Evolutionary conservation across 2,113 vertebrate genomes (phyloP).

Genomic region (Catharus fuscescens): DNA sequence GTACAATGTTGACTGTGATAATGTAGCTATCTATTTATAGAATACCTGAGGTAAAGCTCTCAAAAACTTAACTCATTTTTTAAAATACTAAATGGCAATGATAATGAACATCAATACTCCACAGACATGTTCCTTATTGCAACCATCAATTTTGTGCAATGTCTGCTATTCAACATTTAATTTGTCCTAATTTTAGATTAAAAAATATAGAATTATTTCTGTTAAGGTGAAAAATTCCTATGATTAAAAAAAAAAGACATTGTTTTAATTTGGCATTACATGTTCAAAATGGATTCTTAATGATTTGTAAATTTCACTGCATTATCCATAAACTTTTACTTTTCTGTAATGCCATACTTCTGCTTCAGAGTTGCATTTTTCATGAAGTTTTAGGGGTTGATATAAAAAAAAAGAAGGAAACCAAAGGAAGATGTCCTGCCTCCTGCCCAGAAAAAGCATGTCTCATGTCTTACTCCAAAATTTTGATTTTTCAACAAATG

Average conservation of each 20-base stretch:
- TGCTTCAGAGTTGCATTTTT: background rate
- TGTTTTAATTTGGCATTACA: background rate
- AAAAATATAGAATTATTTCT: background rate
- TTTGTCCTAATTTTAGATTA: background rate
- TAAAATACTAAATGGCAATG: background rate
- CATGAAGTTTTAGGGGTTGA: background rate
- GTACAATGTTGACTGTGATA: background rate
- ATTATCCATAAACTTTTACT: background rate
- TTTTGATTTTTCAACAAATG: background rate
- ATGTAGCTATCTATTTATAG: background rate
- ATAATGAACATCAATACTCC: background rate
- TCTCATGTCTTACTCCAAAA: background rate
- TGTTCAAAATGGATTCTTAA: background rate
- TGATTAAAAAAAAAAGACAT: background rate
- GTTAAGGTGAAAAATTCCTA: background rate
- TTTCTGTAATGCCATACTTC: background rate
- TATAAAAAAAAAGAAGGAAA: background rate
- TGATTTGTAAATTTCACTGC: background rate
- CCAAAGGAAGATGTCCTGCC: background rate
- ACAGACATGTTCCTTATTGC: background rate
- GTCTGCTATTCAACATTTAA: background rate
- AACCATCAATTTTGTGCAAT: background rate
- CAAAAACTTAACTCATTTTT: no score
- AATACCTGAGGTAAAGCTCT: background rate
- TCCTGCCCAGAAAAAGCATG: accelerated